phyloP scores from a whole-genome alignment of 2,888 invertebrate genomes.

The Megamerina dolium region DNA sequence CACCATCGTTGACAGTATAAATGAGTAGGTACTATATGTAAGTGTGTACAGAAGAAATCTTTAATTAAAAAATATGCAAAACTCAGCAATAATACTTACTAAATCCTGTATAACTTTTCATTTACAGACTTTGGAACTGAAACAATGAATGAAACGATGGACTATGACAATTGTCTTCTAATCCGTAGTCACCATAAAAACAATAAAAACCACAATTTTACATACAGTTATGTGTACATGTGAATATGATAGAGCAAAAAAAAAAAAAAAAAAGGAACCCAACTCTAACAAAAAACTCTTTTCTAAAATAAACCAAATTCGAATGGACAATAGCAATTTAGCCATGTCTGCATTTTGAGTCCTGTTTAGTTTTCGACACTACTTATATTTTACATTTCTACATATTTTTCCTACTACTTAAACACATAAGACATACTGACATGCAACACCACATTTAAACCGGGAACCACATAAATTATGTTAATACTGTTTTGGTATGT shows the following conservation, averaged over 20 bases:
- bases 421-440: neutral
- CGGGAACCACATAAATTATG: conserved; percentile 48
- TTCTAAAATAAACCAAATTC: conserved; percentile 14
- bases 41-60: neutral
- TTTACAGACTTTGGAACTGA: neutral
- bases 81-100: neutral
- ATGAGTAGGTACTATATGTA: neutral
- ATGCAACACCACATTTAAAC: conserved; percentile 34
- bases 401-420: neutral
- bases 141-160: too few relatives aligned
- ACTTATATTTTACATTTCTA: too few relatives aligned
- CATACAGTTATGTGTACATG: too few relatives aligned
- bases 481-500: conserved; percentile 42
- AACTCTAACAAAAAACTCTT: conserved; percentile 11
- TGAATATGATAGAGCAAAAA: conserved; percentile 4
- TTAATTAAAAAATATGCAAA: conserved; percentile 5
- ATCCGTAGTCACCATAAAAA: conserved; percentile 33
- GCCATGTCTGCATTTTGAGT: too few relatives aligned
- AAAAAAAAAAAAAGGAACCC: neutral
- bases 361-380: neutral
- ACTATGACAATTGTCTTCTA: too few relatives aligned
- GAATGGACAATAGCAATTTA: conserved; percentile 8
- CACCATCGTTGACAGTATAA: too few relatives aligned
- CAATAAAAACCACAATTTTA: conserved; percentile 42
- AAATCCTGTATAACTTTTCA: neutral